phyloP scores from a whole-genome alignment of 2,113 vertebrate genomes.

The Podocnemis expansa region DNA sequence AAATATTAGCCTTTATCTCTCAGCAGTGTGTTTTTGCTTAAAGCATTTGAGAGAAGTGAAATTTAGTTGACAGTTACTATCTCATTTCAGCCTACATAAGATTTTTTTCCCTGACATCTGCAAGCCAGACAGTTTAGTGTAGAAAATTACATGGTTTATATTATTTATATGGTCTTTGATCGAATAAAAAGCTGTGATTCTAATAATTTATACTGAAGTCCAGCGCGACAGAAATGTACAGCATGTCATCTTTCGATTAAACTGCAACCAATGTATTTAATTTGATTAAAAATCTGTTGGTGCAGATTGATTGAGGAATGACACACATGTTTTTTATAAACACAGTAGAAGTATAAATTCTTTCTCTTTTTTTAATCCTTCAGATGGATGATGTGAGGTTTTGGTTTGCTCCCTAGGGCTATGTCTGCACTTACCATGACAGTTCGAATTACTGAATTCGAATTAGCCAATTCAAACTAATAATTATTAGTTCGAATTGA shows the following conservation, averaged over 20 bases:
- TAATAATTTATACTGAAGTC: neutral
- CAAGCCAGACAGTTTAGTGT: neutral
- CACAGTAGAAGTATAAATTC: neutral
- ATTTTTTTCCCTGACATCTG: neutral
- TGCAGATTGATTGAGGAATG: neutral
- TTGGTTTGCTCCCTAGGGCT: neutral
- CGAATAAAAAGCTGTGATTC: neutral
- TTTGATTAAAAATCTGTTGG: neutral
- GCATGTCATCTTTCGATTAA: neutral
- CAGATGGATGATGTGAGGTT: neutral
- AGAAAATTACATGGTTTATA: neutral
- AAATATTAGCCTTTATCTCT: neutral
- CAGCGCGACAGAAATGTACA: fast-evolving
- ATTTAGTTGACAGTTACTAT: neutral
- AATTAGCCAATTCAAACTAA: too few relatives aligned
- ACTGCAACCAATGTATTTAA: neutral
- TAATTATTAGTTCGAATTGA: too few relatives aligned
- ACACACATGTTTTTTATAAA: neutral
- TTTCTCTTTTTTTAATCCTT: neutral
- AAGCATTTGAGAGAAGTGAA: neutral
- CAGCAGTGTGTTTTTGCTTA: neutral
- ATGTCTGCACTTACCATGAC: too few relatives aligned
- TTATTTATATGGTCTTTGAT: neutral
- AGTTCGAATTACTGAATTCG: too few relatives aligned
- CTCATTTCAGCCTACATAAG: neutral